These are phyloP conservation scores for Sitobion miscanthi DNA, from an alignment of 1,140 invertebrate genomes.

Conservation along the genomic window DNA sequence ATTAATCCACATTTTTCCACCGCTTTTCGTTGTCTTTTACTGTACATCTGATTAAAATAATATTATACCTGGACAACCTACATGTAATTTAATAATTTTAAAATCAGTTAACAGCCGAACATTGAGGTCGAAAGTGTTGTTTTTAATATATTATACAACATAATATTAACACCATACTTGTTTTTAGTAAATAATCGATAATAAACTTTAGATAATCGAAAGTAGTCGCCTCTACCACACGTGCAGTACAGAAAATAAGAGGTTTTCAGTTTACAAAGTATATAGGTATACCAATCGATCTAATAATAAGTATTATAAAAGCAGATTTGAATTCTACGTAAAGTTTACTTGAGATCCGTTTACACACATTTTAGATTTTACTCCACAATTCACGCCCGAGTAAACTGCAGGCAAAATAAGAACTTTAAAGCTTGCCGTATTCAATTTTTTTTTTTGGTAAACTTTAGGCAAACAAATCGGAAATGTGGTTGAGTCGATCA, in stretches of 20 bases:
- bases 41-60: background rate
- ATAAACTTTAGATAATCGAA: background rate
- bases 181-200: background rate
- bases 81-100: too few relatives aligned
- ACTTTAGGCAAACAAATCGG: background rate
- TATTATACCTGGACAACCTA: background rate
- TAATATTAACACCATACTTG: background rate
- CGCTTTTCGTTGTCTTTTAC: too few relatives aligned
- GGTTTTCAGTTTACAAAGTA: too few relatives aligned
- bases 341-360: background rate
- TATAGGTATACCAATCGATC: too few relatives aligned
- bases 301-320: too few relatives aligned
- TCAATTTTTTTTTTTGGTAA: background rate
- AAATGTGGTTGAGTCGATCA: background rate
- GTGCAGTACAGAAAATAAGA: too few relatives aligned
- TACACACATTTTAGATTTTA: background rate
- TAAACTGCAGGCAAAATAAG: background rate
- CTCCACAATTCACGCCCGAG: background rate
- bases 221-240: background rate
- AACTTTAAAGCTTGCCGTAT: background rate
- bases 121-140: background rate
- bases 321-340: background rate
- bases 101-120: too few relatives aligned
- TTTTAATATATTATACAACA: background rate
- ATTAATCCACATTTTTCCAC: too few relatives aligned